Evolutionary conservation across 2,888 invertebrate genomes (phyloP), one percentile per base, ranked within the genome.

Genomic region (Zaprionus bogoriensis): DNA sequence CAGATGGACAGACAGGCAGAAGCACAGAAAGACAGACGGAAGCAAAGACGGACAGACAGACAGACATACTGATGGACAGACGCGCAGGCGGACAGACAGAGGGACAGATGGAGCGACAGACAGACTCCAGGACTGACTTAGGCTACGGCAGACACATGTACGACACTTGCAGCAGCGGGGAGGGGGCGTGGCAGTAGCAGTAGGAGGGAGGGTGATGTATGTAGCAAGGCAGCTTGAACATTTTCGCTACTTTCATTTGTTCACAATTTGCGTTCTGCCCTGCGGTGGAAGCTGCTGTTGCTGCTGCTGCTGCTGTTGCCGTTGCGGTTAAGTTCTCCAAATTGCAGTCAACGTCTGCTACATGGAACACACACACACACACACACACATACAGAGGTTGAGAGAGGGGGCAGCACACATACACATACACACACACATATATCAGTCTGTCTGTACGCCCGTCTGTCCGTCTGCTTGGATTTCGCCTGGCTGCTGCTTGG

Each of bases 211-310:
- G 32, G 5, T 14, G 32, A 10, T n/a, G n/a, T n/a, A n/a, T n/a
- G n/a, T n/a, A n/a, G n/a, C n/a, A n/a, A 20, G 20, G 22, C 28
- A 17, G 39, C 12, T 70, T 41, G 53, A 75, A 66, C 72, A 60
- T 85, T 78, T 78, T 82, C 72, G 79, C 72, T 82, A 82, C 80
- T 82, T 80, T 80, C 80, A 80, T 80, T 80, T 80, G 82, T 80
- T 80, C 85, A 70, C 80, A 82, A 80, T 80, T 80, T 80, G 85
- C 63, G 82, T 85, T 67, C 76, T 80, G 82, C 72, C 83, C 85
- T 85, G 83, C 79, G 82, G 79, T 81, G 60, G 57, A 70, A 55
- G 77, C 45, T 51, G 32, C 50, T 10, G 27, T 28, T 28, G 38
- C 14, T 19, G 7, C 32, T 27, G n/a, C 27, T 38, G 9, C n/a